phyloP scores from a whole-genome alignment of 2,113 vertebrate genomes.

The Corythornis vintsioides region DNA sequence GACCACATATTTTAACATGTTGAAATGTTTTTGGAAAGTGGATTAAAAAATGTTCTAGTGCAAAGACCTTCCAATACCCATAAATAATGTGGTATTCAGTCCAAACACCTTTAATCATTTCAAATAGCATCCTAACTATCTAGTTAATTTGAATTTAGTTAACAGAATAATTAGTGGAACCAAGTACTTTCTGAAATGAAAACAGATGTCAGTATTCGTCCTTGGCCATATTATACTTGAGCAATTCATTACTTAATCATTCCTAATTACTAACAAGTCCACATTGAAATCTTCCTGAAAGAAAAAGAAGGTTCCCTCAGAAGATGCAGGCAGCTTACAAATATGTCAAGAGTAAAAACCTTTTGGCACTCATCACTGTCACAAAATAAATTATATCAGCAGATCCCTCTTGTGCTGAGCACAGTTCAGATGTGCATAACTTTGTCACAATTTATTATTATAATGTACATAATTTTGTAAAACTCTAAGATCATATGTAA shows the following conservation, averaged over 20 bases:
- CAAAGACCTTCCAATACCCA: conserved; percentile 34
- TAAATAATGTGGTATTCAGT: not conserved
- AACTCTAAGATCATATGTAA: not conserved
- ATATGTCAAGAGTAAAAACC: not conserved
- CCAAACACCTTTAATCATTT: conserved; percentile 49
- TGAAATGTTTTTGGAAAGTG: conserved; percentile 61
- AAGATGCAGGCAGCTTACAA: not conserved
- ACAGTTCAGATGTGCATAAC: not conserved
- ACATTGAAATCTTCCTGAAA: not conserved
- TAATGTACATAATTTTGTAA: too few species aligned
- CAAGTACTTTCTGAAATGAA: not conserved
- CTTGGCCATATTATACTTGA: not conserved
- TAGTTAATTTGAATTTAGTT: not conserved
- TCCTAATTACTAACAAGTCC: not conserved
- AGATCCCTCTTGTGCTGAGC: not conserved
- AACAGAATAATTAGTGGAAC: not conserved
- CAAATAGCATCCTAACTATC: not conserved
- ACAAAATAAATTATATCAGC: not conserved
- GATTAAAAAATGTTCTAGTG: conserved; percentile 43
- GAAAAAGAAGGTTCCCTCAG: not conserved
- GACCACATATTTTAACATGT: conserved; percentile 64
- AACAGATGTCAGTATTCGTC: not conserved
- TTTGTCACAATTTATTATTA: not conserved
- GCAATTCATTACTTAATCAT: not conserved
- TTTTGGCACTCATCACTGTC: not conserved